These are phyloP conservation scores for Neotoma lepida DNA, from an alignment of 2,113 vertebrate species.

Conservation along the genomic window DNA sequence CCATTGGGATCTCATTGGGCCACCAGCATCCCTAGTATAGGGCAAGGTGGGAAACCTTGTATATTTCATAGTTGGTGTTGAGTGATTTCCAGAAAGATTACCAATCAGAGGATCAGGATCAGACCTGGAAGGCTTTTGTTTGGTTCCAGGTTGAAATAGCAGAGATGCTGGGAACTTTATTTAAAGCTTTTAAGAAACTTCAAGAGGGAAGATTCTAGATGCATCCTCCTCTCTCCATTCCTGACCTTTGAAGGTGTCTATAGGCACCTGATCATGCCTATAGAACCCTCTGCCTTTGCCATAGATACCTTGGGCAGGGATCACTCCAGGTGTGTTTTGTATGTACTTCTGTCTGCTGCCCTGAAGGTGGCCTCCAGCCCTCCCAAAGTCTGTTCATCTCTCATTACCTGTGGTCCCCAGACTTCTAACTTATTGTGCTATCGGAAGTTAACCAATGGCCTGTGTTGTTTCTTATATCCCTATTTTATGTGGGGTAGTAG, in stretches of 20 bases:
- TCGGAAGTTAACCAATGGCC: rapidly evolving
- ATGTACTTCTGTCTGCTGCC: not conserved
- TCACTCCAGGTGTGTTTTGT: rapidly evolving
- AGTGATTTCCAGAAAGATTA: not conserved
- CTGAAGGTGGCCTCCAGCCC: no score
- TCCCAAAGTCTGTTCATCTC: not conserved
- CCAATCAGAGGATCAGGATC: rapidly evolving
- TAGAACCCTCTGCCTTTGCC: not conserved
- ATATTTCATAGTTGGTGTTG: not conserved
- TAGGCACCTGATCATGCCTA: rapidly evolving
- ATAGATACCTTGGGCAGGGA: not conserved
- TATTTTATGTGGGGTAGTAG: no score
- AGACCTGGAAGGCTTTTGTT: not conserved
- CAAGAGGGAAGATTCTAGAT: not conserved
- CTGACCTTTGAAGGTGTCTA: no score
- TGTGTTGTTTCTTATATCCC: not conserved
- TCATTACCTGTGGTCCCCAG: no score
- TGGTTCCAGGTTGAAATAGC: not conserved
- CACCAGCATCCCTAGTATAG: rapidly evolving
- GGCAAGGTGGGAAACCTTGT: not conserved
- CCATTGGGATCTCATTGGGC: not conserved
- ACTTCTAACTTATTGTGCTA: rapidly evolving
- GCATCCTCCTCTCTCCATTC: not conserved
- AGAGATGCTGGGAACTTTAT: not conserved
- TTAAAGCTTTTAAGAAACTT: not conserved